A percentile compares a stretch with the other conserved stretches of the same genome.
phyloP scores from a whole-genome alignment of 1,140 invertebrate genomes.

The Gonioctena quinquepunctata region DNA sequence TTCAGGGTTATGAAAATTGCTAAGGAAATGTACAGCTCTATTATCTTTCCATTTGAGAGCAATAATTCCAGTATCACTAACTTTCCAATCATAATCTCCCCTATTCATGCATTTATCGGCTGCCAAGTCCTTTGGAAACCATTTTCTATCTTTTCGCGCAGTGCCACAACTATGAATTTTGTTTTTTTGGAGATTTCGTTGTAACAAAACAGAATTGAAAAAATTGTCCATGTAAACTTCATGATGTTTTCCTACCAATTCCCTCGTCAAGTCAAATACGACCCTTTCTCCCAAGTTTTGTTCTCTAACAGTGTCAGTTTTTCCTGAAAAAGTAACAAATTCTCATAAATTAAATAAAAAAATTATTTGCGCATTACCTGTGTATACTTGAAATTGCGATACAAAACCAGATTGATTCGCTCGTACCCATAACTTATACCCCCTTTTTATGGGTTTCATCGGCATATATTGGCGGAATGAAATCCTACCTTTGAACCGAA shows the following conservation, averaged over 20 bases:
- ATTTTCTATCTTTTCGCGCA: conserved; percentile 39
- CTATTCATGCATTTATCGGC: conserved; percentile 40
- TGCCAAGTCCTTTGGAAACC: conserved; percentile 42
- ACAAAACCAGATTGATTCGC: conserved; percentile 47
- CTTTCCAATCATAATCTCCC: conserved; percentile 30
- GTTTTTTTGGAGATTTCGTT: not conserved
- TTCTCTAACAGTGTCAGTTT: not conserved
- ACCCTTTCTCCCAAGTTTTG: not conserved
- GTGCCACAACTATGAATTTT: conserved; percentile 37
- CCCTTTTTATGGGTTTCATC: conserved; percentile 54
- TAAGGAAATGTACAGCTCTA: conserved; percentile 52
- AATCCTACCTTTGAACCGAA: conserved; percentile 52
- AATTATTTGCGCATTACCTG: no score
- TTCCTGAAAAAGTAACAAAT: no score
- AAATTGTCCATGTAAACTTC: not conserved
- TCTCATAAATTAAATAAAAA: no score
- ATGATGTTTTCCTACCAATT: not conserved
- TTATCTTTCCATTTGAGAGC: conserved; percentile 18
- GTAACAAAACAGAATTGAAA: not conserved
- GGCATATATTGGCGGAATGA: not conserved
- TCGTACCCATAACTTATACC: conserved; percentile 52
- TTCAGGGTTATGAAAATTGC: conserved; percentile 53
- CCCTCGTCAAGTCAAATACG: not conserved
- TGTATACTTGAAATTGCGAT: conserved; percentile 33
- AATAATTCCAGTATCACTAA: conserved; percentile 26